Percentiles rank a stretch among this genome's conserved stretches.
Evolutionary conservation across 2,888 invertebrate genomes (phyloP).

Genomic region (Acanthosepion lycidas): DNA sequence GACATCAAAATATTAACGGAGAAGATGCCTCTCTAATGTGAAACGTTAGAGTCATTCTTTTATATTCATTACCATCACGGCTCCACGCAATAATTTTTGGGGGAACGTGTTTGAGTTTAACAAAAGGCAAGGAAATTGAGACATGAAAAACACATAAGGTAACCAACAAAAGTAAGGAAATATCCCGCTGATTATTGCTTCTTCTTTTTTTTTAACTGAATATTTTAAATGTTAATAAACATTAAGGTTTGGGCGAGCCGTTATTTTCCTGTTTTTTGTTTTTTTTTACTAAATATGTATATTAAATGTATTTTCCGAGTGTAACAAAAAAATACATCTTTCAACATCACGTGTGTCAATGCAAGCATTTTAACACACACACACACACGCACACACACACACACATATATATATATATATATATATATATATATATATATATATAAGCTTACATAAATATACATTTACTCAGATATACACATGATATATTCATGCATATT

Average conservation of each 20-base stretch:
- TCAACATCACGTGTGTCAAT: background rate
- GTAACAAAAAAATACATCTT: background rate
- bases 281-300: background rate
- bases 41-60: background rate
- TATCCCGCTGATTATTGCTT: background rate
- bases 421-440: too few species aligned
- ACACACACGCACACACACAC: too few species aligned
- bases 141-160: background rate
- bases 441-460: background rate
- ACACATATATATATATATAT: too few species aligned
- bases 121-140: background rate
- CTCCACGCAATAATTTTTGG: background rate
- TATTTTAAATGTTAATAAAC: slow-evolving; percentile 8
- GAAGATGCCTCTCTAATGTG: background rate
- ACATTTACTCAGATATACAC: background rate
- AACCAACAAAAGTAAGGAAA: background rate
- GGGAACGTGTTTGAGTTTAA: background rate
- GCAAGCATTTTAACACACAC: background rate
- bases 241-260: background rate
- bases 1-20: background rate
- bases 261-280: background rate
- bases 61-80: background rate
- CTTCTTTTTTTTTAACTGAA: background rate
- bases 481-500: background rate
- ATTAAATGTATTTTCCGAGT: background rate